Base-by-base conservation (phyloP, 2,888 invertebrate genomes). In the Pseudanteris insignis region DNA sequence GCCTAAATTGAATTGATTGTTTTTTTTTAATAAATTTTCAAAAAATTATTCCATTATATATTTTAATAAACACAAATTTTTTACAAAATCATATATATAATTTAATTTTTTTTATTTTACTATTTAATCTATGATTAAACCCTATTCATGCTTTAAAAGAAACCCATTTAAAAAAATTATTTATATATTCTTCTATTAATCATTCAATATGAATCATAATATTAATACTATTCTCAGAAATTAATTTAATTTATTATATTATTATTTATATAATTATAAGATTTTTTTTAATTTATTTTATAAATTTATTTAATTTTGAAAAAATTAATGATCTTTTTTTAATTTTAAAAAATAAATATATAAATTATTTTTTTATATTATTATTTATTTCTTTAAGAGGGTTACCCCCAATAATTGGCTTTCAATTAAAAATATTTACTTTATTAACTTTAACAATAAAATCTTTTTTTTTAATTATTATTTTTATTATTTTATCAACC, bases 151-250 rank as follows among this genome's bases (percentile, higher is more conserved):
- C n/a, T n/a, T n/a, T n/a, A n/a, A n/a, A n/a, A n/a, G n/a, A 85
- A 82, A 81, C 81, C 0, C 82, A 82, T 0, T 44, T 85, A 66
- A 85, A 85, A 66, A 84, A 85, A 84, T 77, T 87, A 75, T 75
- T 87, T 82, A 79, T 84, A 29, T 87, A 82, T 73, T 87, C 87
- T 0, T 87, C 87, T 0, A 86, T 87, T 81, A 86, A 86, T 76
- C 86, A 87, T 73, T 74, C 86, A 79, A 81, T 85, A 0, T 87
- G 86, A 83, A 83, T 85, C 78, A 34, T 85, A n/a, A n/a, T n/a
- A n/a, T n/a, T n/a, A n/a, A n/a, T n/a, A n/a, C n/a, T n/a, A n/a
- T n/a, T n/a, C n/a, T n/a, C n/a, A n/a, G n/a, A n/a, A n/a, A n/a
- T n/a, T n/a, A n/a, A n/a, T n/a, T n/a, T n/a, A n/a, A n/a, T n/a